Evolutionary conservation across 2,113 vertebrate species (phyloP), one percentile per base, ranked within the genome.

Genomic region (Passer domesticus): DNA sequence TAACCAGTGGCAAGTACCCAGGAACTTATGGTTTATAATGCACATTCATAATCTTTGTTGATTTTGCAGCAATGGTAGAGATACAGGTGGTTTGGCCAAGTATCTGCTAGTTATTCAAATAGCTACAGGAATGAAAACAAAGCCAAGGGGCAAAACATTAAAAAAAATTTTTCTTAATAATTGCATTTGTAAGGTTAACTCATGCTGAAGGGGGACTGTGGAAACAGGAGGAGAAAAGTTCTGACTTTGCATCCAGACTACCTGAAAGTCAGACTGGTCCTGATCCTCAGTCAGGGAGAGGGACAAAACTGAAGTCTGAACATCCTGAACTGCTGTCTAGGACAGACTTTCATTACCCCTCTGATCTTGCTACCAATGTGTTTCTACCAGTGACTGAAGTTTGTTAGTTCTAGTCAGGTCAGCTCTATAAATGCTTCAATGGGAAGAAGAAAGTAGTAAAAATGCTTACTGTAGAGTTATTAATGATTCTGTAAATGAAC

Each of bases 121-220:
- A 89, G 91, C 89, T 94, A 66, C 46, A 53, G 83, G 91, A 91
- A 78, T 79, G 58, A 89, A 92, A 95, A 95, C 62, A 92, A 90
- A 90, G 86, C 96, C 92, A 83, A 70, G 9, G 63, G 94, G 91
- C n/a, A 92, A 93, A 96, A 96, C 89, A 78, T 41, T 58, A 19
- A 18, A 70, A 76, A 86, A 92, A 9, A 88, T 91, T 94, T 94
- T 77, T 47, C 27, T 81, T 94, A 52, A 68, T 94, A 64, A 93
- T 58, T 95, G 35, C 66, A 82, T 56, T 39, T 79, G 52, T 66
- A 58, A 89, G 41, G 70, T 89, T 68, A 95, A 68, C 33, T 68
- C 2, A 1, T 87, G 44, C 66, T 84, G 77, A 75, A 87, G 52
- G 58, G 46, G 21, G 50, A 89, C 74, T 67, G 19, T 47, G 24